Evolutionary conservation across 2,797 vertebrate species (phyloP).

Genomic region (Leptodactylus fallax): DNA sequence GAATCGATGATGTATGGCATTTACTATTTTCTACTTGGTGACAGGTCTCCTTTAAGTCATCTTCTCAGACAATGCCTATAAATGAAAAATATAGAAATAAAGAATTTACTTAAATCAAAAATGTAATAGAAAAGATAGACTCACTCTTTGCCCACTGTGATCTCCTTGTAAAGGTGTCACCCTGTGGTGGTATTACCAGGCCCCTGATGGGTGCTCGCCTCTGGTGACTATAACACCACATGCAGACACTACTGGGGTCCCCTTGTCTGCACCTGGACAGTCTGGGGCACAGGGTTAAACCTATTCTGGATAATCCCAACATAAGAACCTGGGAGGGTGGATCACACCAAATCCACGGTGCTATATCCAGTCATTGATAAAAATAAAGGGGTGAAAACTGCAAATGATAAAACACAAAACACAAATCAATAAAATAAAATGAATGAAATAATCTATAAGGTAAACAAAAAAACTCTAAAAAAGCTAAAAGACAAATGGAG

Average conservation of each 20-base stretch:
- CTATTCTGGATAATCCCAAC: slow-evolving; percentile 30
- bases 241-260: background rate
- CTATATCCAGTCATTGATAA: slow-evolving; percentile 5
- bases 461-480: no score
- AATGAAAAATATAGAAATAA: background rate
- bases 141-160: slow-evolving; percentile 39
- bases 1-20: no score
- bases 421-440: slow-evolving; percentile 12
- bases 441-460: background rate
- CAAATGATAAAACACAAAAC: slow-evolving; percentile 24
- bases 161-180: background rate
- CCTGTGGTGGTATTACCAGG: background rate
- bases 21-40: no score
- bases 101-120: background rate
- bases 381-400: background rate
- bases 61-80: no score
- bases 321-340: background rate
- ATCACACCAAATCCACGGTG: background rate
- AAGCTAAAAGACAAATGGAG: no score
- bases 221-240: background rate
- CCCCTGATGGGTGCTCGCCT: background rate
- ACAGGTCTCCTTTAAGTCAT: no score
- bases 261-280: background rate
- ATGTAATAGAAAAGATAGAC: slow-evolving; percentile 1
- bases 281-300: background rate